Evolutionary conservation across 2,888 invertebrate genomes (phyloP).

Genomic region (Drosophila basisetae): DNA sequence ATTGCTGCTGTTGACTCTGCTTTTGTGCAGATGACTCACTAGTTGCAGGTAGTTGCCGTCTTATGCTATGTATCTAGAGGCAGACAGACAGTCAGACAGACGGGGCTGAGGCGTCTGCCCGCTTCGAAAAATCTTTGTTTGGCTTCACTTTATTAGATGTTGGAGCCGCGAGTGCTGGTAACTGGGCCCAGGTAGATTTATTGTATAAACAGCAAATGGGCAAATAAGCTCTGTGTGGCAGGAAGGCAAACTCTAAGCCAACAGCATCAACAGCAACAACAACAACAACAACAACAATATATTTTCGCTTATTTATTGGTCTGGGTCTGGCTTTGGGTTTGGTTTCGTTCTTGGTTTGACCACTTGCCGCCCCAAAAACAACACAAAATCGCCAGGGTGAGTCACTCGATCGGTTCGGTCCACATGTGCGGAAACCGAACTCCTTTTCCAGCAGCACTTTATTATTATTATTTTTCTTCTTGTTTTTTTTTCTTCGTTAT

Average conservation of each 20-base stretch:
- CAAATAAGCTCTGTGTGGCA: constrained; percentile 59
- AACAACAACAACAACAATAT: constrained; percentile 21
- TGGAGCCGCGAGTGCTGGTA: constrained; percentile 21
- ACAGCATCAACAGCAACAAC: constrained; percentile 10
- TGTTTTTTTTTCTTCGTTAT: constrained; percentile 8
- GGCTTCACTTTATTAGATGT: constrained; percentile 65
- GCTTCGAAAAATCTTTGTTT: constrained; percentile 38
- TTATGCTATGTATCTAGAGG: constrained; percentile 13
- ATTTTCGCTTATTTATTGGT: constrained; percentile 73
- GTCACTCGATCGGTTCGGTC: constrained; percentile 45
- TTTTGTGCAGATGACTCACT: constrained; percentile 59
- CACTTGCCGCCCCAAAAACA: constrained; percentile 63
- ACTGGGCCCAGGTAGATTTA: constrained; percentile 69
- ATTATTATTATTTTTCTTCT: constrained; percentile 58
- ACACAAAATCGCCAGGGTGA: constrained; percentile 45
- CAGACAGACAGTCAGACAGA: background rate
- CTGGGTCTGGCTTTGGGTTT: constrained; percentile 46
- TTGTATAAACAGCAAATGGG: constrained; percentile 70
- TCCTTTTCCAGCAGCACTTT: constrained; percentile 65
- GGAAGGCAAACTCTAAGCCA: constrained; percentile 45
- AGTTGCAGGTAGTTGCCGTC: constrained; percentile 36
- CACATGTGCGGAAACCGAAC: constrained; percentile 69
- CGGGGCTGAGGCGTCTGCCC: constrained; percentile 16
- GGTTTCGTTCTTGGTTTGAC: constrained; percentile 54
- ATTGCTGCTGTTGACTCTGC: constrained; percentile 30